These are phyloP conservation scores for Cynopterus sphinx DNA, from an alignment of 2,797 vertebrate species.

Conservation along the genomic window DNA sequence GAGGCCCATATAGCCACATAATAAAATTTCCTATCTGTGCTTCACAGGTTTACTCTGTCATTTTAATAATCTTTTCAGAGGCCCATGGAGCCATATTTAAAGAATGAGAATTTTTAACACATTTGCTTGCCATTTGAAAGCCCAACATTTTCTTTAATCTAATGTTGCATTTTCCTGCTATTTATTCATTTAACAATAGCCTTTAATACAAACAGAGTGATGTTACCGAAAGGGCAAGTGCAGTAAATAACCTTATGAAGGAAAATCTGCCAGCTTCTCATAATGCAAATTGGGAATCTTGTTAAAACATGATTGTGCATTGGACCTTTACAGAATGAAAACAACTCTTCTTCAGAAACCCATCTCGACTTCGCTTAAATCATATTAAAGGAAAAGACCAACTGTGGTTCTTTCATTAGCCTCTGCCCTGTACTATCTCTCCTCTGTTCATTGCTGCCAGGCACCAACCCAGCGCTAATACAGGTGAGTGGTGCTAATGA, in stretches of 20 bases:
- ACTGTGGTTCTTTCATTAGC: conserved; percentile 45
- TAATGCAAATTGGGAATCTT: conserved; percentile 75
- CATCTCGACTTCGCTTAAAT: conserved; percentile 72
- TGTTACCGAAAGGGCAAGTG: conserved; percentile 67
- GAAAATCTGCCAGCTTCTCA: conserved; percentile 72
- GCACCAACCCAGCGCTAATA: background rate
- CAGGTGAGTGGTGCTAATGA: background rate
- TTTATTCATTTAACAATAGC: conserved; percentile 68
- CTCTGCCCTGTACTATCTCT: conserved; percentile 15
- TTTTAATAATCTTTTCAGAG: background rate
- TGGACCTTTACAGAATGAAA: conserved; percentile 66
- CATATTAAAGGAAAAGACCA: conserved; percentile 71
- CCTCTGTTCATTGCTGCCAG: background rate
- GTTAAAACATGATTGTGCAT: conserved; percentile 70
- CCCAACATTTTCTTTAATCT: conserved; percentile 59
- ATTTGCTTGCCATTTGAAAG: conserved; percentile 54
- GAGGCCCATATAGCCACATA: background rate
- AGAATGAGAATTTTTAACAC: background rate
- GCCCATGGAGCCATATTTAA: background rate
- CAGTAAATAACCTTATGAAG: conserved; percentile 77
- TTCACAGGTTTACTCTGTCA: background rate
- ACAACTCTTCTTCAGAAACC: conserved; percentile 56
- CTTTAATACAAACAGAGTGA: conserved; percentile 71
- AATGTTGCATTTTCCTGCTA: conserved; percentile 58
- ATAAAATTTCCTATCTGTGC: background rate